A percentile compares a stretch with the other conserved stretches of the same genome.
Conservation (phyloP, 2,113 vertebrate genomes). For the Hucho hucho region DNA sequence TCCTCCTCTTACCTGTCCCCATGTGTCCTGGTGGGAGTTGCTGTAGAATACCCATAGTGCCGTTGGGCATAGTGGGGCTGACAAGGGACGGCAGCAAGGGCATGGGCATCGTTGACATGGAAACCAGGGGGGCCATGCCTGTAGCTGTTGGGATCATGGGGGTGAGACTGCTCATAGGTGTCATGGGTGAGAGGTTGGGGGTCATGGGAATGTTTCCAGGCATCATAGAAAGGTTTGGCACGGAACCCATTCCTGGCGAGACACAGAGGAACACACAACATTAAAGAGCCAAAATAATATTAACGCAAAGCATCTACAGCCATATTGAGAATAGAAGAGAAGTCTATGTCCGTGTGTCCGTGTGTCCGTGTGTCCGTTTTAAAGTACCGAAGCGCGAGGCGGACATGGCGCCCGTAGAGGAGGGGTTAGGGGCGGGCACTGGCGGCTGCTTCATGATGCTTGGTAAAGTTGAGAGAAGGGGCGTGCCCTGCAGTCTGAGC, state of each 20-base stretch:
- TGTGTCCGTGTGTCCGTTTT: constrained; percentile 13
- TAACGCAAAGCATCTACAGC: neutral
- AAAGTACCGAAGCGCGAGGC: constrained; percentile 81
- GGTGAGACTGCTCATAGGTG: constrained; percentile 55
- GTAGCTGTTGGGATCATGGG: constrained; percentile 65
- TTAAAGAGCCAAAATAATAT: neutral
- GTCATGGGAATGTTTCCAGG: constrained; percentile 72
- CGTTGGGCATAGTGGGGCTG: constrained; percentile 82
- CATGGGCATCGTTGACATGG: constrained; percentile 35
- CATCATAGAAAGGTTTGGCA: constrained; percentile 82
- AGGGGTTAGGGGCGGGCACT: constrained; percentile 68
- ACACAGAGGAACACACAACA: neutral
- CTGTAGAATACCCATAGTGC: constrained; percentile 81
- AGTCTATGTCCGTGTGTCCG: constrained; percentile 10
- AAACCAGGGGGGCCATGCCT: constrained; percentile 51
- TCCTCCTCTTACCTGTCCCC: constrained; percentile 36
- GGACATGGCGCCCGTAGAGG: constrained; percentile 61
- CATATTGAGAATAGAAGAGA: neutral
- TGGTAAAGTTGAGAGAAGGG: constrained; percentile 86
- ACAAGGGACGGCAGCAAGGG: constrained; percentile 84
- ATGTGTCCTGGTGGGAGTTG: constrained; percentile 72
- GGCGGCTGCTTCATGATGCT: constrained; percentile 90
- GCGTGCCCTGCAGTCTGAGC: constrained; percentile 94
- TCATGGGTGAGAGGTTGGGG: constrained; percentile 72
- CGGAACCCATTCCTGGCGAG: constrained; percentile 82